Evolutionary conservation across 2,113 vertebrate genomes (phyloP).

Genomic region (Shinisaurus crocodilurus): DNA sequence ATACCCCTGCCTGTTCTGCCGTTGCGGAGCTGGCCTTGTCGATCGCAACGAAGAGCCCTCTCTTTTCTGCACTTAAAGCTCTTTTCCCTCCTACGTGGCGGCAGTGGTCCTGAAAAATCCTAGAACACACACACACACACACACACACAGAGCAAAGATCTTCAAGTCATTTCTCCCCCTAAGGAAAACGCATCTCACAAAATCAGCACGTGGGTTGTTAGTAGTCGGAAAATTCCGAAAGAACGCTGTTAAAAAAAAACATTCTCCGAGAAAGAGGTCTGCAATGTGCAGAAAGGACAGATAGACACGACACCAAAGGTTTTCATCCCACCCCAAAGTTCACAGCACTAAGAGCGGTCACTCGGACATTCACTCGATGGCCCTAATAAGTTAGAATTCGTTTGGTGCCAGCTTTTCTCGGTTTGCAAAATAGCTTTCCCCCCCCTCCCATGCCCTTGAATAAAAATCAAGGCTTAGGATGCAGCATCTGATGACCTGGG

Average conservation of each 20-base stretch:
- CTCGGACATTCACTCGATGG: neutral
- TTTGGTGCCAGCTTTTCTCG: neutral
- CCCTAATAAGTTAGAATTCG: neutral
- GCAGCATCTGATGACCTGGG: neutral
- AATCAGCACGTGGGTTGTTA: neutral
- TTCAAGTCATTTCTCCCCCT: neutral
- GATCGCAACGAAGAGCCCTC: neutral
- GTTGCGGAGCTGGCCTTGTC: neutral
- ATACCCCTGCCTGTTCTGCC: neutral
- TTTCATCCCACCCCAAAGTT: neutral
- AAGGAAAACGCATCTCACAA: neutral
- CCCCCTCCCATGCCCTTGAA: neutral
- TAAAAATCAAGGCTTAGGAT: neutral
- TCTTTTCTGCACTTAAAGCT: fast-evolving
- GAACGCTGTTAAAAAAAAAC: neutral
- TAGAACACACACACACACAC: fast-evolving
- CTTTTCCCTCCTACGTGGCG: fast-evolving
- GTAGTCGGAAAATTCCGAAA: neutral
- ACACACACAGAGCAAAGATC: slow-evolving; percentile 12
- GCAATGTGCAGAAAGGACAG: neutral
- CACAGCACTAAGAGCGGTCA: neutral
- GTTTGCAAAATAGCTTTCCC: neutral
- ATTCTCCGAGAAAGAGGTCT: fast-evolving
- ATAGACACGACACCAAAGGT: neutral
- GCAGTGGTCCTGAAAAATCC: too few species aligned